These are phyloP conservation scores for Myrmecobius fasciatus DNA, from an alignment of 2,113 vertebrate genomes.

Conservation along the genomic window DNA sequence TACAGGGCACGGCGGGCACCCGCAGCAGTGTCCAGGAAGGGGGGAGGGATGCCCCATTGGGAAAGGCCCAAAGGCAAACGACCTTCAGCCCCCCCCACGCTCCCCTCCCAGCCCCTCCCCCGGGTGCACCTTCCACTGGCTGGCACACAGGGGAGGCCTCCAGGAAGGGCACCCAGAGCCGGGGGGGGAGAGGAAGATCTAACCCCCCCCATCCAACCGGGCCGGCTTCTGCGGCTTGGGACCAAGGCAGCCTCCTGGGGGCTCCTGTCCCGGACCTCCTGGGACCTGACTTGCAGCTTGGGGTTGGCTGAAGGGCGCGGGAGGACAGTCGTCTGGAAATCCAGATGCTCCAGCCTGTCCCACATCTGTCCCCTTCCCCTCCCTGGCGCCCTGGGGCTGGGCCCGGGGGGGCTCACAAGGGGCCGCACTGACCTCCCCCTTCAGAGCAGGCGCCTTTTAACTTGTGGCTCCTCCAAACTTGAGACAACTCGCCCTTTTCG, in stretches of 20 bases:
- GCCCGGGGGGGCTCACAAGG: too few relatives aligned
- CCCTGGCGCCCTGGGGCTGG: too few relatives aligned
- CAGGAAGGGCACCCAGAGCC: neutral
- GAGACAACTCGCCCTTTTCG: neutral
- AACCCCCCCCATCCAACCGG: neutral
- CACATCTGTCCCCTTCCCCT: neutral
- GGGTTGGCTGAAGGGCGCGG: neutral
- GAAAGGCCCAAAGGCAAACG: neutral
- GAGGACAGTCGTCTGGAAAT: neutral
- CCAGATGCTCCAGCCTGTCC: neutral
- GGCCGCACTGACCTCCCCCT: neutral
- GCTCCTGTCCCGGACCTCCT: too few relatives aligned
- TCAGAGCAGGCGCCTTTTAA: too few relatives aligned
- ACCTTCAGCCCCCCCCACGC: neutral
- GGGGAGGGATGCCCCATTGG: neutral
- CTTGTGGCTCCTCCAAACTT: neutral
- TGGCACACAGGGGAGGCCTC: neutral
- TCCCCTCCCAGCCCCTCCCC: neutral
- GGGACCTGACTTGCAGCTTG: neutral
- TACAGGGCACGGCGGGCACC: too few relatives aligned
- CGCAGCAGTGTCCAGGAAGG: neutral
- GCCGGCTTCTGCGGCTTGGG: too few relatives aligned
- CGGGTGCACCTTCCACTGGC: neutral
- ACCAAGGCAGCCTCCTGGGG: too few relatives aligned
- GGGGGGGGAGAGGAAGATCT: neutral